Evolutionary conservation across 1,140 invertebrate species (phyloP).

Genomic region (Drosophila arizonae): DNA sequence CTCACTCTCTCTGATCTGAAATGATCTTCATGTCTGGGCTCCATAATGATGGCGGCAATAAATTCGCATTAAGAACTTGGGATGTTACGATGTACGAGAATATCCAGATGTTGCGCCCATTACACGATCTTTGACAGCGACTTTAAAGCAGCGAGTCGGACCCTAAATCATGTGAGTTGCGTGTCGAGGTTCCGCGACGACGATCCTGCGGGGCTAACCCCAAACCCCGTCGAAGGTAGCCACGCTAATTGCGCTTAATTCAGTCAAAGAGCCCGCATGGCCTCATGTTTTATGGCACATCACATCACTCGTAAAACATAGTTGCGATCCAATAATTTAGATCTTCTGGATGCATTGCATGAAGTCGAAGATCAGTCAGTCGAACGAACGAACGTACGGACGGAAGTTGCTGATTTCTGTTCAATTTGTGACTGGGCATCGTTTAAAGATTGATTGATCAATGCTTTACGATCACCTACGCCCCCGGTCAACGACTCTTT

Average conservation of each 20-base stretch:
- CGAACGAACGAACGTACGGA: conserved; percentile 53
- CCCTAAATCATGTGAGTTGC: conserved; percentile 42
- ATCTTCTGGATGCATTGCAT: conserved; percentile 24
- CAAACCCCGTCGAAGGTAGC: conserved; percentile 39
- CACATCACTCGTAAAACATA: conserved; percentile 48
- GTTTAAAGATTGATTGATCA: conserved; percentile 77
- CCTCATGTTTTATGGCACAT: conserved; percentile 61
- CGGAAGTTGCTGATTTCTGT: conserved; percentile 77
- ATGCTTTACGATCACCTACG: conserved; percentile 73
- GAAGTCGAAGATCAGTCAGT: conserved; percentile 16
- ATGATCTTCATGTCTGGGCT: conserved; percentile 64
- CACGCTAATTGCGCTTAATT: conserved; percentile 80
- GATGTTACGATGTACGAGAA: conserved; percentile 12
- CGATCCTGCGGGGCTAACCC: conserved; percentile 32
- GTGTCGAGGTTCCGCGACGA: conserved; percentile 27
- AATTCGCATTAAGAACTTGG: conserved; percentile 77
- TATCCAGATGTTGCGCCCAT: conserved; percentile 46
- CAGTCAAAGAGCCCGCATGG: conserved; percentile 77
- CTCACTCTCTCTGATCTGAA: conserved; percentile 7
- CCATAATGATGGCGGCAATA: conserved; percentile 70
- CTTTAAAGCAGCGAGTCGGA: conserved; percentile 30
- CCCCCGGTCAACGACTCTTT: conserved; percentile 52
- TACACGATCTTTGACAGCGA: conserved; percentile 45
- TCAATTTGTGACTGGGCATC: conserved; percentile 66
- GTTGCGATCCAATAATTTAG: conserved; percentile 46